Evolutionary conservation across 2,888 invertebrate species (phyloP).

Genomic region (Ommatoiulus sabulosus): DNA sequence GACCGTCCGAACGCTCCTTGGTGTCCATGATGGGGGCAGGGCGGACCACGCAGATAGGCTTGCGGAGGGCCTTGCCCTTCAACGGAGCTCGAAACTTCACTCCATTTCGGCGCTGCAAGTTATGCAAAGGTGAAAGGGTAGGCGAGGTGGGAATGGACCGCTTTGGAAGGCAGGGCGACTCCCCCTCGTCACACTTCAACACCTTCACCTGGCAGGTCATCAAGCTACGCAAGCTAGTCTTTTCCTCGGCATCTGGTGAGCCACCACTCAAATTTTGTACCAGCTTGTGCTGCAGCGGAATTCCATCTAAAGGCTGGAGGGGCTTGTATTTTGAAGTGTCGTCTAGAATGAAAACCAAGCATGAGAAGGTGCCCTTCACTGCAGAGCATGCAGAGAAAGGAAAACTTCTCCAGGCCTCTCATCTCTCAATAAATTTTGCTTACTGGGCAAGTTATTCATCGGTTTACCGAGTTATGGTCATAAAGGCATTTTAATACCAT

Average conservation of each 20-base stretch:
- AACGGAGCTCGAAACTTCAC: not conserved
- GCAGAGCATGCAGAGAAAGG: not conserved
- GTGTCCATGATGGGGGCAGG: slow-evolving; percentile 61
- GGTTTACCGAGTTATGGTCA: too few species aligned
- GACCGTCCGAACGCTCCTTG: slow-evolving; percentile 58
- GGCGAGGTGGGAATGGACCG: not conserved
- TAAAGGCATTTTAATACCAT: too few species aligned
- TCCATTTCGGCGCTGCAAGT: not conserved
- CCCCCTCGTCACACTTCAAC: slow-evolving; percentile 56
- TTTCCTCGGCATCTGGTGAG: not conserved
- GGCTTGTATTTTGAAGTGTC: not conserved
- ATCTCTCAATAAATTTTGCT: too few species aligned
- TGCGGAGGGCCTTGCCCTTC: slow-evolving; percentile 37
- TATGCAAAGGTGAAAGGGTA: not conserved
- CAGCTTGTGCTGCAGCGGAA: not conserved
- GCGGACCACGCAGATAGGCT: slow-evolving; percentile 63
- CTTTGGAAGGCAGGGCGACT: not conserved
- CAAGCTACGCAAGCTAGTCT: slow-evolving; percentile 19
- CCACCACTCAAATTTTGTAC: not conserved
- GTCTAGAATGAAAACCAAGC: not conserved
- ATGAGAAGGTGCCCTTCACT: not conserved
- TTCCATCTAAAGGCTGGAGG: not conserved
- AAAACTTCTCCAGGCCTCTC: too few species aligned
- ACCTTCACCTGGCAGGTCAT: slow-evolving; percentile 59
- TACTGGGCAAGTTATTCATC: too few species aligned